phyloP scores from a whole-genome alignment of 1,140 invertebrate genomes.

The Cotesia typhae region DNA sequence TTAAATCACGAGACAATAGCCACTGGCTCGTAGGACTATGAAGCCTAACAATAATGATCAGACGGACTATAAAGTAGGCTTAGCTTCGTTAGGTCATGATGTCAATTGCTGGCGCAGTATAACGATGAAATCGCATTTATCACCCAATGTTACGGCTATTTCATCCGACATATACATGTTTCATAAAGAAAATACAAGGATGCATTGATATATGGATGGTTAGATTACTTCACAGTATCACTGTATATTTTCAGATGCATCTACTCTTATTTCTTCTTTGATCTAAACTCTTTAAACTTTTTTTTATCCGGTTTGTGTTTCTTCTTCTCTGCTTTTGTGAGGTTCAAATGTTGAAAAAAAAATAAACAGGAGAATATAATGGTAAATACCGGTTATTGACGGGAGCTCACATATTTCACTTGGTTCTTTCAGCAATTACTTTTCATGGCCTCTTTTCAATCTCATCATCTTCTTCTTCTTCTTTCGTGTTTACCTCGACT shows the following conservation, averaged over 20 bases:
- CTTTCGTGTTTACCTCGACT: neutral
- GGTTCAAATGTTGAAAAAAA: constrained; percentile 35
- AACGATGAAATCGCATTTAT: too few species aligned
- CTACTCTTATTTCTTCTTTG: neutral
- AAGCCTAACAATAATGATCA: too few species aligned
- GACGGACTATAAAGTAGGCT: too few species aligned
- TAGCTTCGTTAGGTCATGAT: too few species aligned
- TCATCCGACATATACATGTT: too few species aligned
- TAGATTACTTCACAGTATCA: too few species aligned
- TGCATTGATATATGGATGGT: too few species aligned
- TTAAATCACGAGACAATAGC: constrained; percentile 1
- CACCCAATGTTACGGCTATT: too few species aligned
- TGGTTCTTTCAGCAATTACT: constrained; percentile 25
- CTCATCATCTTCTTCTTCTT: constrained; percentile 1
- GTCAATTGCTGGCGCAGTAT: too few species aligned
- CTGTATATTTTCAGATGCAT: neutral
- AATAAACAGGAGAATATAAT: constrained; percentile 29
- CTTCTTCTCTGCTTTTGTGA: neutral
- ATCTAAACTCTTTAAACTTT: neutral
- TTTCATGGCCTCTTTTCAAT: constrained; percentile 12
- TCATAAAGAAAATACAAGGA: too few species aligned
- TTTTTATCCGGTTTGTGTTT: neutral
- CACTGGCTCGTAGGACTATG: neutral
- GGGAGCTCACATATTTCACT: constrained; percentile 57
- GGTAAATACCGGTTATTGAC: constrained; percentile 57